phyloP scores from a whole-genome alignment of 2,797 vertebrate genomes.

The Tachyglossus aculeatus region DNA sequence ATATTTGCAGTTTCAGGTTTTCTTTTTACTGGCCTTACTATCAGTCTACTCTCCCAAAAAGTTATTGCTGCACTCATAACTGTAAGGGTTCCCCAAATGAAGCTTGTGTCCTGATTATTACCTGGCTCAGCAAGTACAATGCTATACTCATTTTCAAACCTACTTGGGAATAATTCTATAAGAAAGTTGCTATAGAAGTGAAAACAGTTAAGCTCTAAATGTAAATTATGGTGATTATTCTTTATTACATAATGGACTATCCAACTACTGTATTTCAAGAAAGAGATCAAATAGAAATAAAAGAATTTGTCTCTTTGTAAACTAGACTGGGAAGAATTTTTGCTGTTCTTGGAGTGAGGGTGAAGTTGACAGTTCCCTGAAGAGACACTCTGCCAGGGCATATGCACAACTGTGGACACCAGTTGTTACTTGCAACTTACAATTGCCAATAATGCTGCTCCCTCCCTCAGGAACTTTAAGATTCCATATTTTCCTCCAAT shows the following conservation, averaged over 20 bases:
- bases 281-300: constrained; percentile 10
- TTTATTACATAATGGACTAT: constrained; percentile 28
- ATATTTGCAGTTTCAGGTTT: too few relatives aligned
- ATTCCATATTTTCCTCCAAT: neutral
- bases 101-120: too few relatives aligned
- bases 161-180: constrained; percentile 18
- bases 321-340: neutral
- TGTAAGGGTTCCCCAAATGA: too few relatives aligned
- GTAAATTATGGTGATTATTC: constrained; percentile 16
- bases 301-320: constrained; percentile 24
- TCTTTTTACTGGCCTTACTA: too few relatives aligned
- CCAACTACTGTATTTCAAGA: constrained; percentile 31
- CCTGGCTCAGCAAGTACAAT: too few relatives aligned
- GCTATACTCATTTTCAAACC: constrained; percentile 31
- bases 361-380: neutral
- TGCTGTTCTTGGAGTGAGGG: neutral
- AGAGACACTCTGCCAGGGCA: neutral
- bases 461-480: constrained; percentile 34
- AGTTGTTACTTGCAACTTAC: neutral
- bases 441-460: neutral
- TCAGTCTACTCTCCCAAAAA: too few relatives aligned
- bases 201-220: neutral
- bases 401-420: neutral
- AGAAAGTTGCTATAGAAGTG: constrained; percentile 29
- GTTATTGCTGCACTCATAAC: too few relatives aligned